Evolutionary conservation across 37 sponge, comb jelly and placozoan genomes (phyloP), one percentile per base, ranked within the genome.

Genomic region (Ephydatia muelleri): DNA sequence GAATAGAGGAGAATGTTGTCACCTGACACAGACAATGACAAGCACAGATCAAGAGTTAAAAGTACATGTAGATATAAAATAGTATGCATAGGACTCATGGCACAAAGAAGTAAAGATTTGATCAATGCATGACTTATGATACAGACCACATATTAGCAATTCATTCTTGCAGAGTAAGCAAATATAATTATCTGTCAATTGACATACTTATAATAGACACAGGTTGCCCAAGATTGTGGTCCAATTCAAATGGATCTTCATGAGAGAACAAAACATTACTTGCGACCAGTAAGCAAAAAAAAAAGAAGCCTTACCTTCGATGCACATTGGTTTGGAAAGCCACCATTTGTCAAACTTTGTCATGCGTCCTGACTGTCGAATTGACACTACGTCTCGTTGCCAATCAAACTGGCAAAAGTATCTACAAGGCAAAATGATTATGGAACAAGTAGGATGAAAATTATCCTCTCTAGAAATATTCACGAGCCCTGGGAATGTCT

Each of bases 261-360:
- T 16, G 65, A 25, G 49, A 22, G 8, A 79, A 33, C 14, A 68
- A 30, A 35, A 47, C 29, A 76, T 35, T 22, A 70, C 2, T 70
- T 66, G 12, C 72, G 25, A 71, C 32, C 31, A 26, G 32, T 33
- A 26, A 13, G 21, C 29, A 71, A 71, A 34, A n/a, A 13, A 30
- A 30, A 26, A 78, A 0, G 12, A 78, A 77, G 3, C 39, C 49
- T 23, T 88, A 91, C 95, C 96, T 93, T 95, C 96, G 70, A 96
- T 88, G 32, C 89, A 88, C 68, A 87, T 80, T 3, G 39, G 33
- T 70, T 90, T 96, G 68, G 35, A 43, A 30, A 72, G 65, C 96
- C 96, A 96, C 82, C 81, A 73, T 83, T 96, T 96, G 76, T 93
- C 89, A 88, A 96, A 85, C 79, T 93, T 96, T 32, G 88, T 48